Conservation (phyloP, 2,888 invertebrate species). For the Drosophila mulleri region DNA sequence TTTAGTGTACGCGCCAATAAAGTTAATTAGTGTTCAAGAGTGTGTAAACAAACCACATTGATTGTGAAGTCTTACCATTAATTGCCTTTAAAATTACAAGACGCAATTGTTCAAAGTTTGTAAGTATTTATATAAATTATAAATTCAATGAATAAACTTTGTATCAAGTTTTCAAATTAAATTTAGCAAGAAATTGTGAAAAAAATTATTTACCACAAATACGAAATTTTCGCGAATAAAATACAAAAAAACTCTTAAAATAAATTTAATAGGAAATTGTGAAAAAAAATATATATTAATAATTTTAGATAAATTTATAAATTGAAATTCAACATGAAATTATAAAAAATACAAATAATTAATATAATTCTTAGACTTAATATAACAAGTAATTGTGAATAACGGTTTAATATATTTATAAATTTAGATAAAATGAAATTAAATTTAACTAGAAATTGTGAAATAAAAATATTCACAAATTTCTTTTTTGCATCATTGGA, state of each 20-base stretch:
- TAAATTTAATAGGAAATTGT: too few species aligned
- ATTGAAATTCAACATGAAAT: too few species aligned
- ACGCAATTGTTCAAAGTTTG: slow-evolving; percentile 6
- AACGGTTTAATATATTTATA: neutral
- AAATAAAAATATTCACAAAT: neutral
- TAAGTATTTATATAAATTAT: slow-evolving; percentile 9
- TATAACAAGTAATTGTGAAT: neutral
- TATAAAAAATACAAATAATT: too few species aligned
- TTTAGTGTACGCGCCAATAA: slow-evolving; percentile 1
- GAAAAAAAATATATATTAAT: too few species aligned
- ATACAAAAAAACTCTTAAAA: too few species aligned
- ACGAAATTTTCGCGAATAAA: too few species aligned
- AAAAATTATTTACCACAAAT: too few species aligned
- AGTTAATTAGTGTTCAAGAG: slow-evolving; percentile 7
- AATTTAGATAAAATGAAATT: neutral
- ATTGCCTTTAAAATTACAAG: slow-evolving; percentile 8
- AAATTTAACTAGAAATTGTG: neutral
- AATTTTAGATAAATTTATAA: too few species aligned
- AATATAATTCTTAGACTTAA: neutral
- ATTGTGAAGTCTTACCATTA: slow-evolving; percentile 22
- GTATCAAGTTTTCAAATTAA: too few species aligned
- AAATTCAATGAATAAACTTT: too few species aligned
- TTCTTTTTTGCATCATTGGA: neutral
- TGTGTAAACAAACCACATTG: neutral
- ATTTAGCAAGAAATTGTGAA: too few species aligned